Base-by-base conservation (phyloP, 2,888 invertebrate species). In the Catocala nupta region DNA sequence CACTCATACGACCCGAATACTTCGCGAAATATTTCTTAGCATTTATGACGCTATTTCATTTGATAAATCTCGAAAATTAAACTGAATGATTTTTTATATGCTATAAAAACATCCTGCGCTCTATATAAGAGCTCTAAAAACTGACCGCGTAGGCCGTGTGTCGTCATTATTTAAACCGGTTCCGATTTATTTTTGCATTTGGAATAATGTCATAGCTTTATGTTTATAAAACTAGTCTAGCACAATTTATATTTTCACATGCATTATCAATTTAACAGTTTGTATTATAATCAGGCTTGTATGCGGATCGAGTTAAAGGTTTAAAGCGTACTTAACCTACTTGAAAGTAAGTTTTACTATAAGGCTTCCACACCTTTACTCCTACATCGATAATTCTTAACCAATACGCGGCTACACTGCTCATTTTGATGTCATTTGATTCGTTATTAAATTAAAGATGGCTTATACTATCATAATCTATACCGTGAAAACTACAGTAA, bases 121-220 rank as follows among this genome's bases (percentile, higher is more conserved):
- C 87, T 89, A 86, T 86, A 75, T 87, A 87, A 88, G 84, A 82
- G 84, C 70, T 86, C 85, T 83, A 83, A 87, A 90, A 88, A 81
- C 72, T 53, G 52, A 71, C 70, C 66, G 85, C 82, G 86, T 88
- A 82, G 85, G 89, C 69, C 57, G 81, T 59, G 67, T 84, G 78
- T 83, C 81, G 78, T 83, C 81, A 82, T 81, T 67, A 82, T 70
- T 68, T 57, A 73, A 83, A 82, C 82, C 75, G 73, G 80, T 82
- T 79, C 71, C 60, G 59, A 65, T 77, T 80, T 85, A 80, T 85
- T 83, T 84, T 84, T 52, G 71, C 65, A 61, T 59, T 66, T 66
- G 63, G 55, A 60, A 63, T 65, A 57, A 13, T 52, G 65, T 63
- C 59, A 13, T 47, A 43, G 16, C 12, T 69, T 62, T 45, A 45